phyloP scores from a whole-genome alignment of 1,140 invertebrate genomes.

The Aphelinus certus region DNA sequence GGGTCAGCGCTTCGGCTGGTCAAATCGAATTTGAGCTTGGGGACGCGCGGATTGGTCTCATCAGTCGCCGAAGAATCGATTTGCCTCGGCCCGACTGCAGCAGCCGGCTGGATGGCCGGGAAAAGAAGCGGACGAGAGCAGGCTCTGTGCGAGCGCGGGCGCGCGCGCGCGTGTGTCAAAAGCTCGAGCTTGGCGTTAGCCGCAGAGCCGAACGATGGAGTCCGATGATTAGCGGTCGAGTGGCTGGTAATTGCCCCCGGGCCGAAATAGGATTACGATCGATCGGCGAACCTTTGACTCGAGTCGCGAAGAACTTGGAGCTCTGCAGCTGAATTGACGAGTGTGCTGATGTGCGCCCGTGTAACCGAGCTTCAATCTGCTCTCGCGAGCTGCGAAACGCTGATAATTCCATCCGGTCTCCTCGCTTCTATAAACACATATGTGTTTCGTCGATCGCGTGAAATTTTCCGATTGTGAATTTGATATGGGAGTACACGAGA shows the following conservation, averaged over 20 bases:
- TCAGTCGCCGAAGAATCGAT: slow-evolving; percentile 14
- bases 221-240: slow-evolving; percentile 60
- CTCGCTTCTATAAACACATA: too few relatives aligned
- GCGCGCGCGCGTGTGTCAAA: too few relatives aligned
- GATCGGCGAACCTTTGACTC: slow-evolving; percentile 19
- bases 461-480: too few relatives aligned
- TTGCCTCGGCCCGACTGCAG: not conserved
- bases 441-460: too few relatives aligned
- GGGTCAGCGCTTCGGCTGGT: slow-evolving; percentile 7
- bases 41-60: slow-evolving; percentile 8
- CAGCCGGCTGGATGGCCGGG: not conserved
- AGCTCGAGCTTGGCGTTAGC: too few relatives aligned
- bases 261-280: slow-evolving; percentile 61
- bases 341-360: too few relatives aligned
- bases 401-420: too few relatives aligned
- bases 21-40: slow-evolving; percentile 9
- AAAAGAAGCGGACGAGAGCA: too few relatives aligned
- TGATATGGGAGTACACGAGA: too few relatives aligned
- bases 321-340: not conserved
- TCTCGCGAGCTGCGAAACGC: too few relatives aligned
- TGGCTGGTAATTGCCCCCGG: slow-evolving; percentile 56
- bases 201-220: slow-evolving; percentile 7
- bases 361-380: too few relatives aligned
- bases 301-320: not conserved
- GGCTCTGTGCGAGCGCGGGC: too few relatives aligned